These are phyloP conservation scores for Agrotis segetum DNA, from an alignment of 2,888 invertebrate genomes.

Conservation along the genomic window DNA sequence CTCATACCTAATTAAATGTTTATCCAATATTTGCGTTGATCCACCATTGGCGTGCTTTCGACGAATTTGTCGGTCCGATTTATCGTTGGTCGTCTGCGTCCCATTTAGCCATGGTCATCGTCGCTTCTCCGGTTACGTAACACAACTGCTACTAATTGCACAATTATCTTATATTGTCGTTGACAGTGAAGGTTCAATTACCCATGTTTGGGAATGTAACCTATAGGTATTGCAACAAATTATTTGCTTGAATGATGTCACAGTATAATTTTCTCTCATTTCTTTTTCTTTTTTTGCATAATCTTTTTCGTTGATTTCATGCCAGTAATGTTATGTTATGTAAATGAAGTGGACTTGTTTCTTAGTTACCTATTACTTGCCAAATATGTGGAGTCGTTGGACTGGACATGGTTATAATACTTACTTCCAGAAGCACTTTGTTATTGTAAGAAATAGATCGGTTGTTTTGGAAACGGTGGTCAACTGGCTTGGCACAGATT, in stretches of 20 bases:
- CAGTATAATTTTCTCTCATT: conserved; percentile 19
- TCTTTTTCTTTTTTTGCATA: conserved; percentile 17
- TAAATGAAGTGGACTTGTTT: conserved; percentile 43
- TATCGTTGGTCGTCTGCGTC: conserved; percentile 3
- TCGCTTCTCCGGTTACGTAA: conserved; percentile 65
- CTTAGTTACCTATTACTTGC: conserved; percentile 34
- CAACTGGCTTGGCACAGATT: conserved; percentile 7
- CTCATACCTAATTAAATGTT: background rate
- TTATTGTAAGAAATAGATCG: background rate
- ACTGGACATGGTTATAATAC: background rate
- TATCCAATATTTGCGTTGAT: background rate
- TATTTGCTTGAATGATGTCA: conserved; percentile 49
- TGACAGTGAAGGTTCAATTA: conserved; percentile 70
- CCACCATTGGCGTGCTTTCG: background rate
- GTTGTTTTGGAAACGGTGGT: background rate
- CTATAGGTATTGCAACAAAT: conserved; percentile 47
- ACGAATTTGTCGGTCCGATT: conserved; percentile 4
- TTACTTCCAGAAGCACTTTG: background rate
- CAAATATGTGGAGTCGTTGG: conserved; percentile 19
- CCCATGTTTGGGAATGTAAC: conserved; percentile 60
- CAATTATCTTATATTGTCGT: conserved; percentile 73
- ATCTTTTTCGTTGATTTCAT: conserved; percentile 31
- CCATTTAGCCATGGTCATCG: conserved; percentile 46
- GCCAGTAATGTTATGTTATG: conserved; percentile 38
- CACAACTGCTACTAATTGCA: conserved; percentile 69